Base-by-base conservation (phyloP, 2,113 vertebrate genomes). In the Coptodon bakossiorum region DNA sequence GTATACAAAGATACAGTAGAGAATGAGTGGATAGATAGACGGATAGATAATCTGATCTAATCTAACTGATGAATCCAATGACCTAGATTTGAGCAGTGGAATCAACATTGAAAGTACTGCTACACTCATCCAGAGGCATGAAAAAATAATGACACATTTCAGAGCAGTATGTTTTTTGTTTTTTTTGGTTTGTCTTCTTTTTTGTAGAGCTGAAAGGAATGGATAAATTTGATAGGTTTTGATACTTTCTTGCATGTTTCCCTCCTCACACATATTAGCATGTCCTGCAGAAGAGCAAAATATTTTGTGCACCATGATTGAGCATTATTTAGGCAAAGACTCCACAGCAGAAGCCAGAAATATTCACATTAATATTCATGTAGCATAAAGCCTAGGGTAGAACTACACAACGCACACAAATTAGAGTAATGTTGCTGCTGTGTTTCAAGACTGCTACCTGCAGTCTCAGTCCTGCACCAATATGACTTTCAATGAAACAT, bases 41-140 rank as follows among this genome's bases (percentile, higher is more conserved):
- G 17, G 13, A 87, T 19, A 63, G 53, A 86, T 54, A 31, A 84
- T 83, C 66, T 73, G 9, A 84, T 86, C 24, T 71, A 87, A 68
- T 91, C 68, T 84, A 52, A 84, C 57, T 83, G 76, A 87, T 80
- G 63, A 92, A 12, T 89, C 57, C 71, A 85, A 53, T 93, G 93
- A 94, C 93, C 95, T 94, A 95, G 85, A 86, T 96, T 91, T 89
- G 43, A 92, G 88, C 57, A 80, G 53, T 31, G 66, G 54, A 88
- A 83, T 83, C 57, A 87, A 81, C 61, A 63, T 68, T 43, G 3
- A 81, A 88, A 80, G 40, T 7, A 63, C 9, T 80, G 50, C 61
- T 81, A 27, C 38, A 90, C 36, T 68, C 27, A 80, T 50, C 17
- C 14, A 53, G 17, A 48, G 17, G 56, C 40, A 53, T 57, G 8